These are phyloP conservation scores for Crotalus horridus DNA, from an alignment of 2,113 vertebrate genomes.

Conservation along the genomic window DNA sequence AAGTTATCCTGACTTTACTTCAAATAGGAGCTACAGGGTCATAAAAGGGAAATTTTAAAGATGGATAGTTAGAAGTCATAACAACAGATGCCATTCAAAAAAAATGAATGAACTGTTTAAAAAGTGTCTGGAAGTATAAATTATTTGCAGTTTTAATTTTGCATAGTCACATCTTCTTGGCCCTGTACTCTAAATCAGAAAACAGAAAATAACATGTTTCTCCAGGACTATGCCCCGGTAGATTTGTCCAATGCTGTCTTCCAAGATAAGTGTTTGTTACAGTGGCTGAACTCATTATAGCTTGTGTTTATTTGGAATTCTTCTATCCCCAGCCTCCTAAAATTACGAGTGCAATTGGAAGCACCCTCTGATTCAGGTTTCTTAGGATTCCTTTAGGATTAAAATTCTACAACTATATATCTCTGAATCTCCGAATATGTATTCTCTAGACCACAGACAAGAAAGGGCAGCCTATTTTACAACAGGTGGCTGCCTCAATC, in stretches of 20 bases:
- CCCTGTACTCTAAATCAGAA: not conserved
- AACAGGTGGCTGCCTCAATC: not conserved
- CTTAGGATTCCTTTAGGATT: not conserved
- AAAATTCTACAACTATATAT: not conserved
- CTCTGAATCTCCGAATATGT: not conserved
- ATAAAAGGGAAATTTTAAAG: not conserved
- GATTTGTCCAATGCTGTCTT: not conserved
- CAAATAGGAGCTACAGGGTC: not conserved
- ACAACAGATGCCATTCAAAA: not conserved
- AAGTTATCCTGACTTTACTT: not conserved
- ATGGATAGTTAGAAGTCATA: not conserved
- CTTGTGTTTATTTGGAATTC: conserved; percentile 18
- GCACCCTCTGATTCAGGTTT: not conserved
- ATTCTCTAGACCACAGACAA: not conserved
- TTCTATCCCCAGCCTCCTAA: not conserved
- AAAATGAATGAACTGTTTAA: not conserved
- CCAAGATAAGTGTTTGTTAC: conserved; percentile 8
- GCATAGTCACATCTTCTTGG: not conserved
- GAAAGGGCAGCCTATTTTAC: not conserved
- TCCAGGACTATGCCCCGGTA: rapidly evolving
- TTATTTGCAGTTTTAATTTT: not conserved
- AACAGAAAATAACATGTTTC: not conserved
- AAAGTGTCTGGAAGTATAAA: not conserved
- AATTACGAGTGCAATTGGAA: not conserved
- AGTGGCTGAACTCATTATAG: conserved; percentile 59